phyloP scores from a whole-genome alignment of 2,888 invertebrate species.

The Noctua janthina region DNA sequence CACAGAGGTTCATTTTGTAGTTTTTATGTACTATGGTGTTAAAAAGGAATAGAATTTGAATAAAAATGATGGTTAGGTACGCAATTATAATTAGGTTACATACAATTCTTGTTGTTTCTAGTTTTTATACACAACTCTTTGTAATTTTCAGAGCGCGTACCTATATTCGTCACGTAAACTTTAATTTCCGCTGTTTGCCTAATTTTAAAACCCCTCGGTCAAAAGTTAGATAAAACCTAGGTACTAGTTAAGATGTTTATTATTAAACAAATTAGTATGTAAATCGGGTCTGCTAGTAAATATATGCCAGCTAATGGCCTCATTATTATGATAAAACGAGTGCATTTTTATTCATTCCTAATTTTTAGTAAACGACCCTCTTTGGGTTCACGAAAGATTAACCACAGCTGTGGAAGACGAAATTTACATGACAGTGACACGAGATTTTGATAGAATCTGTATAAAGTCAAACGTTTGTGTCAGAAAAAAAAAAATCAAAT shows the following conservation, averaged over 20 bases:
- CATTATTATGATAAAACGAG: constrained; percentile 83
- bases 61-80: background rate
- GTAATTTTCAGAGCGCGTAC: background rate
- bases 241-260: background rate
- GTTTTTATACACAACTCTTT: background rate
- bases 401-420: constrained; percentile 75
- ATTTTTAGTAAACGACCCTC: constrained; percentile 86
- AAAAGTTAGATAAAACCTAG: background rate
- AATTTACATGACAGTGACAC: constrained; percentile 81
- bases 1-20: background rate
- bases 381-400: constrained; percentile 87
- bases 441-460: constrained; percentile 38
- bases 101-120: background rate
- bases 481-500: background rate
- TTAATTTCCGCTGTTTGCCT: background rate
- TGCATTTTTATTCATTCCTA: constrained; percentile 85
- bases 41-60: background rate
- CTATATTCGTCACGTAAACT: background rate
- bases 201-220: background rate
- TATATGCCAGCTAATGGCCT: constrained; percentile 77
- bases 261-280: constrained; percentile 58
- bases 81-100: background rate
- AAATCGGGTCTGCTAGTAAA: constrained; percentile 51
- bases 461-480: constrained; percentile 3
- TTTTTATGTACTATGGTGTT: background rate